Evolutionary conservation across 1,140 invertebrate species (phyloP).

Genomic region (Hypsibius dujardini): DNA sequence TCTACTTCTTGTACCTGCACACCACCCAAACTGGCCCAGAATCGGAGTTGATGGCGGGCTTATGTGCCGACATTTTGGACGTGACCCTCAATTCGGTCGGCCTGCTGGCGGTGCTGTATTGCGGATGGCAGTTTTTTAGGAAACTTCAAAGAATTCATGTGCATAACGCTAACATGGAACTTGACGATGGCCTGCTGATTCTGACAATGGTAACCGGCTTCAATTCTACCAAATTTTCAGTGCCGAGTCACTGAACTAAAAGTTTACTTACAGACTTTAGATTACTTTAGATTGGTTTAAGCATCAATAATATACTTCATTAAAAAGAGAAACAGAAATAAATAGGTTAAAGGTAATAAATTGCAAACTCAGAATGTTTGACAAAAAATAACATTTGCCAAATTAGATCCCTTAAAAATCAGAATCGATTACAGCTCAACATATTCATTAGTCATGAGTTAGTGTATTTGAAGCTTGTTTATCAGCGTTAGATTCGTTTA

Average conservation of each 20-base stretch:
- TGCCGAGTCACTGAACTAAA: neutral
- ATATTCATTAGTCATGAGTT: no score
- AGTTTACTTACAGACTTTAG: constrained; percentile 43
- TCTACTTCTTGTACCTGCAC: constrained; percentile 81
- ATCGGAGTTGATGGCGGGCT: neutral
- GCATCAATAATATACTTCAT: neutral
- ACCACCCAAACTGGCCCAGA: constrained; percentile 55
- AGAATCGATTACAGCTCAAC: no score
- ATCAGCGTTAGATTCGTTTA: neutral
- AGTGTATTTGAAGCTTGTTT: no score
- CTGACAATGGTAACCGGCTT: constrained; percentile 37
- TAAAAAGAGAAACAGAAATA: neutral
- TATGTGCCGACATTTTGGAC: neutral
- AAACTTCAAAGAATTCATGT: neutral
- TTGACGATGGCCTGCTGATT: constrained; percentile 79
- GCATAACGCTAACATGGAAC: constrained; percentile 21
- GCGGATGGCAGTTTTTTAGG: neutral
- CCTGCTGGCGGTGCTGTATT: neutral
- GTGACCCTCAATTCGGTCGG: neutral
- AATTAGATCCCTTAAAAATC: no score
- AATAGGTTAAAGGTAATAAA: neutral
- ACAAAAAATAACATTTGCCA: neutral
- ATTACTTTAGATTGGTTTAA: constrained; percentile 43
- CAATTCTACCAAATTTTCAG: constrained; percentile 37
- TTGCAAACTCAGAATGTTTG: neutral